Conservation (phyloP, 1,140 invertebrate genomes). For the Lucilia sericata region DNA sequence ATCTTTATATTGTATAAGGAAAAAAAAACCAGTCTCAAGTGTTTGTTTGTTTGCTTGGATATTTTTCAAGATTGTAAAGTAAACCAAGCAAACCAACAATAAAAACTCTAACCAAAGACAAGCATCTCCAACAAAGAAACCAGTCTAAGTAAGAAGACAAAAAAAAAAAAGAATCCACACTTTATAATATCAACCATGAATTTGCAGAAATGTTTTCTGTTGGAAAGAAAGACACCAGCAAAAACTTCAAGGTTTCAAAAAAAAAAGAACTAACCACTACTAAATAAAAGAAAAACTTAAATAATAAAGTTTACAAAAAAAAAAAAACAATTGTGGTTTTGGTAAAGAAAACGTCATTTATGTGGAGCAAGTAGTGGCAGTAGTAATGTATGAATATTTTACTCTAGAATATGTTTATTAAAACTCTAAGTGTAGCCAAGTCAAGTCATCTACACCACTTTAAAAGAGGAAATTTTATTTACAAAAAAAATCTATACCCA, state of each 20-base stretch:
- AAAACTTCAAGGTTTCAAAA: slow-evolving; percentile 5
- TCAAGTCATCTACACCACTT: not conserved
- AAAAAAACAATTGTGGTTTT: not conserved
- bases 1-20: not conserved
- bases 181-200: slow-evolving; percentile 20
- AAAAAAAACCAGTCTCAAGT: slow-evolving; percentile 28
- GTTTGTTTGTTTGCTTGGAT: not conserved
- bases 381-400: not conserved
- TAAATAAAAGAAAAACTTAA: not conserved
- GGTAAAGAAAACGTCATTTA: not conserved
- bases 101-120: not conserved
- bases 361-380: not conserved
- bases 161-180: not conserved
- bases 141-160: not conserved
- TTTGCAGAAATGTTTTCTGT: slow-evolving; percentile 26
- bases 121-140: not conserved
- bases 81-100: not conserved
- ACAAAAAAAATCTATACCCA: not conserved
- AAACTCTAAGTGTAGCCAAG: not conserved
- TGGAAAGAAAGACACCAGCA: not conserved
- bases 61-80: not conserved
- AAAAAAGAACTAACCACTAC: not conserved
- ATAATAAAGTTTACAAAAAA: not conserved
- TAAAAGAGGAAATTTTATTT: not conserved
- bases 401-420: not conserved